Evolutionary conservation across 2,888 invertebrate species (phyloP), one percentile per base, ranked within the genome.

Genomic region (Agelastica alni): DNA sequence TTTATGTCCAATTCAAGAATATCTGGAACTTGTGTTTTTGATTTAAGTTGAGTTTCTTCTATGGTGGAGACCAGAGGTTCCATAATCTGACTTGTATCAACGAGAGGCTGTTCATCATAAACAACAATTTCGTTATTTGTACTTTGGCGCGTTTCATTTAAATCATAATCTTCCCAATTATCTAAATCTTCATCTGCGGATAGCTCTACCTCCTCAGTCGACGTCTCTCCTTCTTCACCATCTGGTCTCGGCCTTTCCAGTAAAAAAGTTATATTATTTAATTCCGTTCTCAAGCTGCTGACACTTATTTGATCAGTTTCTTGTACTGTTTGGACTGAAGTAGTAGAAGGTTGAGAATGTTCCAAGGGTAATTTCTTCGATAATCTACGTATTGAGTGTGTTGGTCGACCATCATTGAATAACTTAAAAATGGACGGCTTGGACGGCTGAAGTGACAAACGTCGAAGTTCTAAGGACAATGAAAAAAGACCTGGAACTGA

Each of bases 351-450:
- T 43, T 30, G 31, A 4, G 13, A 20, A 16, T 12, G 30, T 12
- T 60, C 49, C 42, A 31, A 37, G 48, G 46, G 42, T 58, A 59
- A 61, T 22, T 48, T 43, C 39, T 51, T 58, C 32, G 60, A 57
- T 10, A 44, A 39, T 54, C 56, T 64, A 18, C 61, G 43, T 28
- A 14, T 53, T 14, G 62, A 49, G 52, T 68, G 63, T 10, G 58
- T 87, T 2, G 95, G 95, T 65, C 89, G 81, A 4, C 93, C 94
- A 73, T 94, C 93, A 14, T 90, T 88, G 72, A 96, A 96, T 47
- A 91, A 79, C 73, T 87, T 88, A n/a, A n/a, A n/a, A n/a, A n/a
- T n/a, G n/a, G n/a, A n/a, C n/a, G n/a, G n/a, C n/a, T n/a, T n/a
- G n/a, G n/a, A n/a, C n/a, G n/a, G n/a, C n/a, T n/a, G n/a, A n/a